Evolutionary conservation across 2,113 vertebrate species (phyloP), one percentile per base, ranked within the genome.

Genomic region (Callionymus lyra): DNA sequence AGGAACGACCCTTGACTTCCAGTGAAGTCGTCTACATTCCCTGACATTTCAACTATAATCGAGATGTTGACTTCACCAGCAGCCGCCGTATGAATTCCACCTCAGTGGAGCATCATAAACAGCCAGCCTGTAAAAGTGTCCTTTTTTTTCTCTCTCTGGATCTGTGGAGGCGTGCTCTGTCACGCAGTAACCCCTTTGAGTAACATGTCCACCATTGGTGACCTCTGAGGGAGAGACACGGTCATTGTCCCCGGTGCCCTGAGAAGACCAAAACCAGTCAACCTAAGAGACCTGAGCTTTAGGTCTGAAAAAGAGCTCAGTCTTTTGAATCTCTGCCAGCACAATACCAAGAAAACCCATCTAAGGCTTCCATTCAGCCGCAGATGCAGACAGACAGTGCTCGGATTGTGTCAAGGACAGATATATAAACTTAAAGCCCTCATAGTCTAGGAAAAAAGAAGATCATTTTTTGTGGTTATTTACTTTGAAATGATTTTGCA

Each of bases 211-310:
- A 56, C 46, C 55, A 47, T 47, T 16, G 32, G 17, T 6, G 21
- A 41, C 54, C 40, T 51, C 34, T 8, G 14, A 61, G 56, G 53
- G 43, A 67, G 64, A 73, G 68, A 65, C 41, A 55, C 53, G 57
- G 60, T 69, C 75, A 72, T 79, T 76, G 70, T 79, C 57, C 50
- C 52, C 31, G 36, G 40, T 63, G 61, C 53, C 57, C 65, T 36
- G 40, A 68, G 61, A 68, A 68, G 64, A 65, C 65, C 61, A 48
- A 47, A 75, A 59, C 19, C 76, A 74, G 65, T 63, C 76, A 72
- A 68, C 78, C 78, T 55, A 56, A 57, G 69, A 73, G 65, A 76
- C 56, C 60, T 16, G 6, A 49, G 56, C 58, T 71, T 79, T 62
- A 62, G 63, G 68, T 63, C 62, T 10, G 50, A 53, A 65, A 75